A percentile compares a stretch with the other conserved stretches of the same genome.
These are phyloP conservation scores for Clarias platycephalus DNA, from an alignment of 2,797 vertebrate genomes.

Conservation along the genomic window DNA sequence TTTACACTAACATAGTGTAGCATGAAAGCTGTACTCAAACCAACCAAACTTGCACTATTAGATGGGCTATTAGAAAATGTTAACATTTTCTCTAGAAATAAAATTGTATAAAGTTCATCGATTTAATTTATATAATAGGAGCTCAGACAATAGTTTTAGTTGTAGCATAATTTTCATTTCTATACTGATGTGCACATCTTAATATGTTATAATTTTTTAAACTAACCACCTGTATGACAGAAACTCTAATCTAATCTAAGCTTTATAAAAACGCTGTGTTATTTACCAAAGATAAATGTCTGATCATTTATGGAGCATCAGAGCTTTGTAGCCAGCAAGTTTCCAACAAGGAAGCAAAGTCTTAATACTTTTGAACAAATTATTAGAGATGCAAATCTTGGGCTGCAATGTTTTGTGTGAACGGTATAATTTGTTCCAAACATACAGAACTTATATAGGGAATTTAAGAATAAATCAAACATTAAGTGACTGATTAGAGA, in stretches of 20 bases:
- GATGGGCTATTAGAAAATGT: not conserved
- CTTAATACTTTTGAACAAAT: not conserved
- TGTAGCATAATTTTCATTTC: not conserved
- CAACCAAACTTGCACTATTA: not conserved
- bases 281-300: not conserved
- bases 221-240: not conserved
- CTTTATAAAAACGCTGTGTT: not conserved
- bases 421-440: not conserved
- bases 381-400: not conserved
- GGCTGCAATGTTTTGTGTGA: not conserved
- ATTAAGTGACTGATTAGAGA: not conserved
- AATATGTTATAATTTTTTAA: not conserved
- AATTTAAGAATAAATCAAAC: not conserved
- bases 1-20: constrained; percentile 15
- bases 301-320: not conserved
- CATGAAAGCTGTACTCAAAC: constrained; percentile 1
- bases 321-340: not conserved
- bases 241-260: not conserved
- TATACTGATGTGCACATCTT: not conserved
- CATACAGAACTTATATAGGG: not conserved
- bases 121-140: not conserved
- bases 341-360: not conserved
- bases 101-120: not conserved
- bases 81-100: not conserved
- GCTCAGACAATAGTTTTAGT: not conserved